phyloP scores from a whole-genome alignment of 2,888 invertebrate genomes.

The Clostera curtula region DNA sequence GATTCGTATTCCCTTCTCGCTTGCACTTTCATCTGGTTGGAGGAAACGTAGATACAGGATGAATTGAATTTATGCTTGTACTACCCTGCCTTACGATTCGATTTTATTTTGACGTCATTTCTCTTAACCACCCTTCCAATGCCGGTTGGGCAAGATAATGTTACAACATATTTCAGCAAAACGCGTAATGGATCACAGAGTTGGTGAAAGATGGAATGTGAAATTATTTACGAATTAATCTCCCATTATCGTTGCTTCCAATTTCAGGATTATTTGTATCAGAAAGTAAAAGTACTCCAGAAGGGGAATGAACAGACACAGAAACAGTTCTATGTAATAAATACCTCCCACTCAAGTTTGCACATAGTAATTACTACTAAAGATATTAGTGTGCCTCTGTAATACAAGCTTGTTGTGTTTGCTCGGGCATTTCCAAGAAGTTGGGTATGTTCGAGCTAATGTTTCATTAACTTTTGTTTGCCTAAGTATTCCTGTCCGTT shows the following conservation, averaged over 20 bases:
- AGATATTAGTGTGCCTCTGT: constrained; percentile 9
- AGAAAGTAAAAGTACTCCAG: constrained; percentile 5
- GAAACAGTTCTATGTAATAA: too few species aligned
- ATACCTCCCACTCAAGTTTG: constrained; percentile 3
- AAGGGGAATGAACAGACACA: too few species aligned
- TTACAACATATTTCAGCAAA: background rate
- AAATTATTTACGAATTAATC: constrained; percentile 21
- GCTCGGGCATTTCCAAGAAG: background rate
- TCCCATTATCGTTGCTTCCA: constrained; percentile 20
- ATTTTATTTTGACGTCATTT: constrained; percentile 34
- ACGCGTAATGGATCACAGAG: constrained; percentile 9
- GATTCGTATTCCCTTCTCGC: constrained; percentile 51
- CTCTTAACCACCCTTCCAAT: constrained; percentile 19
- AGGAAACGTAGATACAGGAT: constrained; percentile 59
- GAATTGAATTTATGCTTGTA: constrained; percentile 64
- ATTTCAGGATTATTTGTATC: constrained; percentile 18
- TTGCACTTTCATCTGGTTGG: constrained; percentile 63
- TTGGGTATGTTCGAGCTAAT: background rate
- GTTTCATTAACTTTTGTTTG: constrained; percentile 3
- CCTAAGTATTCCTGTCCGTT: background rate
- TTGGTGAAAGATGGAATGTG: constrained; percentile 3
- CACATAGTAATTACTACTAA: constrained; percentile 10
- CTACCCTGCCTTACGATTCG: constrained; percentile 30
- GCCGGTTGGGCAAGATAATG: constrained; percentile 5
- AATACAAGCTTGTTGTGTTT: constrained; percentile 6